Conservation (phyloP, 37 sponge, comb jelly and placozoan species). For the Spongilla lacustris region DNA sequence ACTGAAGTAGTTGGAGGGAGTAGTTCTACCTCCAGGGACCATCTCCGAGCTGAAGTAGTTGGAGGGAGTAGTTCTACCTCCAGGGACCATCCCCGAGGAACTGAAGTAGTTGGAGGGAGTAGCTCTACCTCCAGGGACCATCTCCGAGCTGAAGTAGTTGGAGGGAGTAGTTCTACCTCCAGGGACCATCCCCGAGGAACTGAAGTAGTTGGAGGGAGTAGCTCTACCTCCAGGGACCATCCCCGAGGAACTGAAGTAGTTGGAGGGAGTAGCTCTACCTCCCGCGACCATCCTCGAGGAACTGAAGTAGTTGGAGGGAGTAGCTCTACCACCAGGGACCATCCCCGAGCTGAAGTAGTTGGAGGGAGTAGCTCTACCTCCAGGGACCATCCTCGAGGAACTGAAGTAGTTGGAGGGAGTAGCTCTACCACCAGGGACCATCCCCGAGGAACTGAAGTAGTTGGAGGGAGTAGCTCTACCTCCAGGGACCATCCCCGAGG, state of each 20-base stretch:
- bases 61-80: background rate
- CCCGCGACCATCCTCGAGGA: background rate
- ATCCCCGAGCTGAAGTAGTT: background rate
- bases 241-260: background rate
- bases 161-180: background rate
- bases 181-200: background rate
- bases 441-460: background rate
- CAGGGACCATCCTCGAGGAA: background rate
- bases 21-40: background rate
- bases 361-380: background rate
- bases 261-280: background rate
- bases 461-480: background rate
- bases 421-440: background rate
- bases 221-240: background rate
- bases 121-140: background rate
- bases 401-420: background rate
- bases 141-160: background rate
- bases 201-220: background rate
- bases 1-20: background rate
- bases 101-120: background rate
- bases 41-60: background rate
- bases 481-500: background rate
- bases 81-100: background rate
- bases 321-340: background rate
- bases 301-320: background rate